phyloP scores from a whole-genome alignment of 2,797 vertebrate species.

The Otolemur crassicaudatus region DNA sequence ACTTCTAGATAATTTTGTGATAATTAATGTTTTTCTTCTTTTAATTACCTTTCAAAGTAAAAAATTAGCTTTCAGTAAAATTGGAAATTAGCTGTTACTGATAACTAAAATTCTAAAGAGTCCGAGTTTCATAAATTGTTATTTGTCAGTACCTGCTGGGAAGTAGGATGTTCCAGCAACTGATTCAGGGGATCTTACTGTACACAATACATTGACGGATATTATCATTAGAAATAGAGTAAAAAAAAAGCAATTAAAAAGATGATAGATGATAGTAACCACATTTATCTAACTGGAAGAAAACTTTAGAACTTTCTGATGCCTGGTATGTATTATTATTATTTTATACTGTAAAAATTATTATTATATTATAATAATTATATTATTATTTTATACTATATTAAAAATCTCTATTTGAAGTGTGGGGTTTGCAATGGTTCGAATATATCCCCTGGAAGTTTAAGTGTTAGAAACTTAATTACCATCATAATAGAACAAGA shows the following conservation, averaged over 20 bases:
- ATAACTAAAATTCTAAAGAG: constrained; percentile 35
- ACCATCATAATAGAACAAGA: neutral
- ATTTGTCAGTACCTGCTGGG: constrained; percentile 37
- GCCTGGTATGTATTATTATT: neutral
- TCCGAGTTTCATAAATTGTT: neutral
- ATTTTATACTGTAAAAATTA: neutral
- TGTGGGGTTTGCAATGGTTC: neutral
- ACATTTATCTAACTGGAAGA: neutral
- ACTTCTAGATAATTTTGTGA: constrained; percentile 32
- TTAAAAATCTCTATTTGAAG: neutral
- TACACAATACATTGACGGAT: neutral
- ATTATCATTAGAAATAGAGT: neutral
- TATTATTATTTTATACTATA: neutral
- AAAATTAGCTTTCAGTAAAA: too few species aligned
- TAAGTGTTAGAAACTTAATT: neutral
- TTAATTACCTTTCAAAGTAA: constrained; percentile 52
- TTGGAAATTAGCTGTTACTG: constrained; percentile 53
- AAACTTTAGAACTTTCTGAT: constrained; percentile 4
- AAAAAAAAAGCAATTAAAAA: neutral
- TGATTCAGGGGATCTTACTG: neutral
- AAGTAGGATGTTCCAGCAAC: neutral
- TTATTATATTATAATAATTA: too few species aligned
- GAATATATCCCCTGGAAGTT: neutral
- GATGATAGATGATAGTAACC: neutral
- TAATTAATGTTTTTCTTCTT: constrained; percentile 46